Evolutionary conservation across 2,113 vertebrate genomes (phyloP), one percentile per base, ranked within the genome.

Genomic region (Plectropomus leopardus): DNA sequence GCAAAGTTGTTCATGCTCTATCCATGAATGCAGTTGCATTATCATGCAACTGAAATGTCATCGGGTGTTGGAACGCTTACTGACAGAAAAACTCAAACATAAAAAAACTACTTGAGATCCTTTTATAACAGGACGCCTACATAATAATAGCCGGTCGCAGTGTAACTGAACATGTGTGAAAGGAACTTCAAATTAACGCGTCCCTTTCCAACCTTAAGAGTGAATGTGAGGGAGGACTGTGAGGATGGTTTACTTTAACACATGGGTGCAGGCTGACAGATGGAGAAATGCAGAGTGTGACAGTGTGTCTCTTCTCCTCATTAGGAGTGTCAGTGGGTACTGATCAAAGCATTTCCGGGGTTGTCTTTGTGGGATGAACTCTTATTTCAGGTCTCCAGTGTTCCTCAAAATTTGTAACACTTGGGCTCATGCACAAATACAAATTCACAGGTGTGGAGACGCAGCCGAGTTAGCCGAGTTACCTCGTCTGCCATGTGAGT

Each of bases 401-500:
- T 42, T 51, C 48, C 32, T 53, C 24, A 9, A 19, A 17, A 17
- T 40, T 30, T 67, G 28, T 21, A 24, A 63, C 75, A 50, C 55
- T 32, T 64, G 5, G 17, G 7, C 24, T 24, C 45, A 17, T 17
- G 2, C n/a, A n/a, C 1, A 0, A 2, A 48, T 32, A 40, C 5
- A 44, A 73, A 24, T 32, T 24, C n/a, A 44, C 76, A 69, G 67
- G 50, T 50, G 82, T 72, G 34, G 34, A 53, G 34, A 79, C 0
- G 23, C 67, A 45, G 36, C 61, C 44, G 50, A 47, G 17, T 48
- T 34, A 64, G 78, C 76, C 53, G 55, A 55, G 71, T 76, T 60
- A 32, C 55, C 72, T 47, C 13, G 7, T 53, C 48, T 45, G 42
- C 50, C 40, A 50, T 72, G 64, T 80, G 68, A 69, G 21, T 61